These are phyloP conservation scores for Subanguina moxae DNA, from an alignment of 1,140 invertebrate species.

Conservation along the genomic window DNA sequence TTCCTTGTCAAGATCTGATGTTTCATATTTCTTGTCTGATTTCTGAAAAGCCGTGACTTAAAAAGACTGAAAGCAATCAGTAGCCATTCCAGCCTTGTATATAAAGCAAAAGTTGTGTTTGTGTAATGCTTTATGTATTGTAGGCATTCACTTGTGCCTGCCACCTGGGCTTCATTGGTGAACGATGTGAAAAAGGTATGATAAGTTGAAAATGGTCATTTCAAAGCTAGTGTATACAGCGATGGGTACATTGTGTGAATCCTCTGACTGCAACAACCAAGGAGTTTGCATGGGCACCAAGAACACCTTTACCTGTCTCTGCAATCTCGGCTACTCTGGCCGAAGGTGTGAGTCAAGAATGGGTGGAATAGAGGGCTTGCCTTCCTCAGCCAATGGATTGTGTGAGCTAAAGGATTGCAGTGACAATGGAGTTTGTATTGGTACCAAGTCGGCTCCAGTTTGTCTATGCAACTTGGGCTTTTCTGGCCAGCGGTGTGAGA, in stretches of 20 bases:
- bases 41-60: too few relatives aligned
- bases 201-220: slow-evolving; percentile 1
- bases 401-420: not conserved
- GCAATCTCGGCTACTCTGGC: not conserved
- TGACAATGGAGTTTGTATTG: not conserved
- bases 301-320: not conserved
- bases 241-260: not conserved
- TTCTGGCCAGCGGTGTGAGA: slow-evolving; percentile 2
- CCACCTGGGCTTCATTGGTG: not conserved
- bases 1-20: too few relatives aligned
- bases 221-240: not conserved
- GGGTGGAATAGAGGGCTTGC: not conserved
- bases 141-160: not conserved
- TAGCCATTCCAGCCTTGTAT: too few relatives aligned
- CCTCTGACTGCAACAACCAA: not conserved
- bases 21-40: too few relatives aligned
- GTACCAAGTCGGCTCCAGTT: not conserved
- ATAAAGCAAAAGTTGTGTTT: too few relatives aligned
- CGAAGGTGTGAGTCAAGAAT: not conserved
- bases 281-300: not conserved
- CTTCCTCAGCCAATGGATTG: not conserved
- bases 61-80: too few relatives aligned
- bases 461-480: not conserved
- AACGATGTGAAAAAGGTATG: slow-evolving; percentile 4
- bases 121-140: too few relatives aligned